A percentile compares a stretch with the other conserved stretches of the same genome.
Conservation (phyloP, 2,113 vertebrate genomes). For the Coptodon bakossiorum region DNA sequence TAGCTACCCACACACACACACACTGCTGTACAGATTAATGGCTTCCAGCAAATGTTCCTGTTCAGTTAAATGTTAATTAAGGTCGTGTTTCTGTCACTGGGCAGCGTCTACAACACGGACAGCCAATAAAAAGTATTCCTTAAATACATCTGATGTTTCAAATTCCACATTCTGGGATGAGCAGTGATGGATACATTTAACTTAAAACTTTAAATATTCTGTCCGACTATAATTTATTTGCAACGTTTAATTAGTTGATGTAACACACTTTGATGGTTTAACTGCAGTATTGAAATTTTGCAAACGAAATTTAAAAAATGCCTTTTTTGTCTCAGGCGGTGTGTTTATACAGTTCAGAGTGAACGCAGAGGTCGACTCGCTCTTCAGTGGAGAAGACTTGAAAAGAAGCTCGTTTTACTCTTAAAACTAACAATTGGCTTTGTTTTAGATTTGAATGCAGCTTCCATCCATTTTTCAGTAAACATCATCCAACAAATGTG, state of each 20-base stretch:
- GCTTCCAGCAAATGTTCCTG: neutral
- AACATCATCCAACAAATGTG: neutral
- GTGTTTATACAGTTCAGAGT: neutral
- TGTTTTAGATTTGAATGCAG: neutral
- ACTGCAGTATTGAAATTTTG: rapidly evolving
- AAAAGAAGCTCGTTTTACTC: neutral
- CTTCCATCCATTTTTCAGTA: neutral
- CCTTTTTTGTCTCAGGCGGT: neutral
- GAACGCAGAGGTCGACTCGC: neutral
- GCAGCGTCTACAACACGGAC: neutral
- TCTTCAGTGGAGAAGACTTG: neutral
- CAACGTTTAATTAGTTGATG: neutral
- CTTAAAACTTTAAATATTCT: neutral
- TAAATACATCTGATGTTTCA: neutral
- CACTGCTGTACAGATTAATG: neutral
- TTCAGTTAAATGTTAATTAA: neutral
- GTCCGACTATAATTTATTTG: rapidly evolving
- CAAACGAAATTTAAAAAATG: neutral
- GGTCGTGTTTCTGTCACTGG: neutral
- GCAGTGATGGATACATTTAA: neutral
- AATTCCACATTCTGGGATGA: neutral
- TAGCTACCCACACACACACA: no score
- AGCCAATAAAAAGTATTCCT: neutral
- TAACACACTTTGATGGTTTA: neutral
- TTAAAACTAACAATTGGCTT: rapidly evolving